Base-by-base conservation (phyloP, 2,888 invertebrate species). In the Bombylius discolor region DNA sequence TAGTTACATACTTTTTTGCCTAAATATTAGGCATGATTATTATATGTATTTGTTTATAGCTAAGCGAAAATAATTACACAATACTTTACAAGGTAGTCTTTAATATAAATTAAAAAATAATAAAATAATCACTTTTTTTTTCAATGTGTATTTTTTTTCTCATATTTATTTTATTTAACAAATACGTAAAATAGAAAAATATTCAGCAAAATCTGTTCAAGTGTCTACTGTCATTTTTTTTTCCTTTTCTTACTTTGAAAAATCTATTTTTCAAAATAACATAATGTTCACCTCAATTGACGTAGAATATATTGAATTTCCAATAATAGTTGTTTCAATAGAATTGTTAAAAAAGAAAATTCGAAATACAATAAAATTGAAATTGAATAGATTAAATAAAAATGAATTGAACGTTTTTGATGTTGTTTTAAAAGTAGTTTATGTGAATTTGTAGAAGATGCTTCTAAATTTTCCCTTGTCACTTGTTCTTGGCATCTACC, bases 401-500 rank as follows among this genome's bases (percentile, higher is more conserved):
- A 42, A 11, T 42, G 11, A 4, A 42, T 42, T 42, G 8, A 36
- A 36, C 5, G 5, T 7, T 42, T 8, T 49, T 54, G 54, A 49
- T 23, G 23, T 23, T 23, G 23, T 23, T 23, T 23, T 23, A 23
- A 3, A 54, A 49, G 54, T 45, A 49, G 14, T 44, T 32, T 33
- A 54, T 44, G 42, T 49, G 49, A 49, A 54, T 44, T 34, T 47
- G 55, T 49, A n/a, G 69, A 65, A 34, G 79, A 76, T 56, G 78
- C 78, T 65, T 80, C 84, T 56, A 83, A 73, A 72, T 84, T 83
- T 61, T 82, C 82, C 64, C 82, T 76, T 49, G 81, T 80, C 54
- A 83, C 78, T 66, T 83, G 82, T 63, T 85, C 84, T 64, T 83
- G 80, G 66, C 85, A 86, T 60, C 80, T 77, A 9, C 83, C 83